Evolutionary conservation across 2,797 vertebrate species (phyloP), one percentile per base, ranked within the genome.

Genomic region (Brachymystax lenok): DNA sequence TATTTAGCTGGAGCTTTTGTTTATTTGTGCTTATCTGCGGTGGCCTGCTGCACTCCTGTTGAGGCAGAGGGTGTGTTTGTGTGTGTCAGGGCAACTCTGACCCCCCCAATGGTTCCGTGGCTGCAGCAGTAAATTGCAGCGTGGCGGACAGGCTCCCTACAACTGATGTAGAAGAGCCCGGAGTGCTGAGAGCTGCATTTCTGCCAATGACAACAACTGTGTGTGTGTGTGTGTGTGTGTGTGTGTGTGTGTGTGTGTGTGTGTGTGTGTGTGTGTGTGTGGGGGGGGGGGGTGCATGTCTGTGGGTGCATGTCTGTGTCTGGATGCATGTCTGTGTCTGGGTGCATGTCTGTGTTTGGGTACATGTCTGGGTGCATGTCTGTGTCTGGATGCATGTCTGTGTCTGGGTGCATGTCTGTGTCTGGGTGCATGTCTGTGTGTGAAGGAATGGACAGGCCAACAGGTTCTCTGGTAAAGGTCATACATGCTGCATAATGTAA

Each of bases 1-100:
- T 90, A 88, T 89, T 90, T 89, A 90, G 87, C 84, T 83, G 79
- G 88, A 80, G 88, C 86, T 89, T 84, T 89, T 92, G 88, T 92
- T 92, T 91, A 88, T 90, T 89, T 88, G 84, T 83, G 87, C 82
- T 88, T 89, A 92, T 92, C 88, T 85, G 84, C 73, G 80, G 83
- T 30, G 67, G 85, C 87, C 82, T 81, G 79, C 83, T 85, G 84
- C 86, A 86, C 86, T 75, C 74, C 84, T 82, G 81, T 77, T 85
- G 73, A 80, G 74, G 71, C 67, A 74, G 16, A 27, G 76, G 82
- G 85, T 85, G 82, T 83, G 73, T 79, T 77, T 74, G 82, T 80
- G 74, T 83, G 80, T 51, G 61, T 66, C 16, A 50, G 24, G 8
- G 54, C 33, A 17, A 27, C 10, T 13, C 17, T 19, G 12, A 4